Base-by-base conservation (phyloP, 2,113 vertebrate species). In the Toxotes jaculatrix region DNA sequence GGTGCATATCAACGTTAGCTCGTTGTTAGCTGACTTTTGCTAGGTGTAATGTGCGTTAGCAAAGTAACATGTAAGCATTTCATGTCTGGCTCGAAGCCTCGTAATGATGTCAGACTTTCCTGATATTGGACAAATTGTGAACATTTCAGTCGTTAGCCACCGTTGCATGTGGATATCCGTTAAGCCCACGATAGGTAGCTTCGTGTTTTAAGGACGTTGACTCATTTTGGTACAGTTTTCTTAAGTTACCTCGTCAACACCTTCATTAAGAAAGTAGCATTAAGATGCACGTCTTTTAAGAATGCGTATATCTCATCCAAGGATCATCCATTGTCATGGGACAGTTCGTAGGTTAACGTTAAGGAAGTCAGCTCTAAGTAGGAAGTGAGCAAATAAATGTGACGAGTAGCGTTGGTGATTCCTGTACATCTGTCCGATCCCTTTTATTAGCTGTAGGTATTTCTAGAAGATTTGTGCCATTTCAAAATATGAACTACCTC, bases 341-440 rank as follows among this genome's bases (percentile, higher is more conserved):
- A 38, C 42, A 55, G 1, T 17, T 16, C 47, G 56, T 34, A 23
- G 21, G 45, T 71, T 70, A 53, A 55, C 10, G 45, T 81, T 59
- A 59, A 85, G 82, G 88, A 89, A 89, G 89, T 87, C 78, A 64
- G 51, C 27, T 83, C 43, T 21, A 64, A 87, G 79, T 81, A 89
- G 89, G 92, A 91, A 92, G 87, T 88, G 63, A 65, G 34, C 6
- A 42, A 74, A 66, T n/a, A 16, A 74, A 12, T 0, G 32, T 87
- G 79, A 77, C 76, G 51, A 71, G 10, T n/a, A 68, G 14, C 57
- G 17, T 56, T 19, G 27, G 38, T 64, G 51, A 81, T 36, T 59
- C 43, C 19, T 69, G 3, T 12, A 36, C 32, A 16, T 42, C 19
- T 72, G 63, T n/a, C 21, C 51, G 67, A 60, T 57, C 4, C 7